Conservation (phyloP, 2,797 vertebrate species). For the Ispidina lecontei region DNA sequence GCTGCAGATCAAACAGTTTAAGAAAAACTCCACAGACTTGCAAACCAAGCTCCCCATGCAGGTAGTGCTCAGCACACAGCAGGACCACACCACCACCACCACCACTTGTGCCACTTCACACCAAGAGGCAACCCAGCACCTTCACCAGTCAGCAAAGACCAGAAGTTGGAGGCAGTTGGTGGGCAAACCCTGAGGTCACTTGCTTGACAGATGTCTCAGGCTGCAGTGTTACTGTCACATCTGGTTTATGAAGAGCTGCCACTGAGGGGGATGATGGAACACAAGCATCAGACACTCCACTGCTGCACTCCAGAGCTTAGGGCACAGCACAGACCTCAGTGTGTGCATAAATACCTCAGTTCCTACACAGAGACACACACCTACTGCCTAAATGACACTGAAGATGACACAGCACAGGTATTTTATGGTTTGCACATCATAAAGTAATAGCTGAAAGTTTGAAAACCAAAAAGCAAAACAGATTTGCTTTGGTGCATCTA, state of each 20-base stretch:
- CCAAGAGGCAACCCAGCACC: background rate
- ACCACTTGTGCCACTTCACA: background rate
- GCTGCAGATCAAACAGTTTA: background rate
- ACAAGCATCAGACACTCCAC: background rate
- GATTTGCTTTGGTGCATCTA: background rate
- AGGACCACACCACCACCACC: background rate
- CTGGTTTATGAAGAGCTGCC: background rate
- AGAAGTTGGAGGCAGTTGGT: background rate
- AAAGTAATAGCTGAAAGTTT: background rate
- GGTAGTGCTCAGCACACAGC: background rate
- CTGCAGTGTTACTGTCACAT: background rate
- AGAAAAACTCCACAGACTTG: background rate
- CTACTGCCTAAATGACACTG: background rate
- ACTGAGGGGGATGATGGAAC: background rate
- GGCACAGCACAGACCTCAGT: background rate
- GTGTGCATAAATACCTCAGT: background rate
- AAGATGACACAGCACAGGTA: no score
- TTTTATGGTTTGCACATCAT: background rate
- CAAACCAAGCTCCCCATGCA: background rate
- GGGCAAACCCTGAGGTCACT: background rate
- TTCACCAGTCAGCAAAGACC: background rate
- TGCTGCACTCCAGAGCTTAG: background rate
- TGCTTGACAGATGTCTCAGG: conserved; percentile 4
- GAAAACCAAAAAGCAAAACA: background rate
- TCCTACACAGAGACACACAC: background rate